Conservation (phyloP, 2,797 vertebrate genomes). For the Bradypodion ventrale region DNA sequence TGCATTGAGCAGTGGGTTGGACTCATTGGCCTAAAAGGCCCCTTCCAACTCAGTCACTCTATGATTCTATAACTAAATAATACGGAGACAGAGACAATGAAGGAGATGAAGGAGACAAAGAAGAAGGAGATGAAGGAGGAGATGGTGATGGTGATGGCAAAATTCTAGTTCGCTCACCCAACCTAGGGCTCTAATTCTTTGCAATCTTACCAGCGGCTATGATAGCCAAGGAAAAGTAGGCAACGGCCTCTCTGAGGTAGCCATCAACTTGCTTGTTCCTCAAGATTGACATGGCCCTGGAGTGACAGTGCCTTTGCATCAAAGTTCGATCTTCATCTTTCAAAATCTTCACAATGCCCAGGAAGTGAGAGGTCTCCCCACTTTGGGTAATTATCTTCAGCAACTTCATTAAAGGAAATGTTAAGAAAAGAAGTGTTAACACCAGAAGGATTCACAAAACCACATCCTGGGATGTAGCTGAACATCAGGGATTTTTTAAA, state of each 20-base stretch:
- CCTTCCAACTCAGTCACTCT: too few relatives aligned
- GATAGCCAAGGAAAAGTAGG: constrained; percentile 93
- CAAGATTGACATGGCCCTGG: constrained; percentile 82
- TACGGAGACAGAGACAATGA: too few relatives aligned
- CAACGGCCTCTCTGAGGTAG: constrained; percentile 83
- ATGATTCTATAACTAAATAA: too few relatives aligned
- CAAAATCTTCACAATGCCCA: constrained; percentile 82
- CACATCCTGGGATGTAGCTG: not conserved
- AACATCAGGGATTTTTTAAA: too few relatives aligned
- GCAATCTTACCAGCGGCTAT: constrained; percentile 85
- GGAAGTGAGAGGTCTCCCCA: constrained; percentile 87
- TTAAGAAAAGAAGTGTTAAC: not conserved
- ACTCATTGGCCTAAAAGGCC: too few relatives aligned
- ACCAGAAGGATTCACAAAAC: too few relatives aligned
- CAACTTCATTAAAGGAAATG: constrained; percentile 73
- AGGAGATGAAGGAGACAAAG: too few relatives aligned
- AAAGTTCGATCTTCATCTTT: constrained; percentile 80
- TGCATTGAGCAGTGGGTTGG: too few relatives aligned
- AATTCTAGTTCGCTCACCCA: too few relatives aligned
- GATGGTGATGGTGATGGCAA: too few relatives aligned
- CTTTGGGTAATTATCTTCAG: constrained; percentile 88
- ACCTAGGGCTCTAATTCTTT: not conserved
- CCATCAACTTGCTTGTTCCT: constrained; percentile 66
- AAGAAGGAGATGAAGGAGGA: too few relatives aligned
- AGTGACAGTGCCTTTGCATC: constrained; percentile 83